Evolutionary conservation across 1,140 invertebrate species (phyloP), one percentile per base, ranked within the genome.

Genomic region (Rhagoletis zephyria): DNA sequence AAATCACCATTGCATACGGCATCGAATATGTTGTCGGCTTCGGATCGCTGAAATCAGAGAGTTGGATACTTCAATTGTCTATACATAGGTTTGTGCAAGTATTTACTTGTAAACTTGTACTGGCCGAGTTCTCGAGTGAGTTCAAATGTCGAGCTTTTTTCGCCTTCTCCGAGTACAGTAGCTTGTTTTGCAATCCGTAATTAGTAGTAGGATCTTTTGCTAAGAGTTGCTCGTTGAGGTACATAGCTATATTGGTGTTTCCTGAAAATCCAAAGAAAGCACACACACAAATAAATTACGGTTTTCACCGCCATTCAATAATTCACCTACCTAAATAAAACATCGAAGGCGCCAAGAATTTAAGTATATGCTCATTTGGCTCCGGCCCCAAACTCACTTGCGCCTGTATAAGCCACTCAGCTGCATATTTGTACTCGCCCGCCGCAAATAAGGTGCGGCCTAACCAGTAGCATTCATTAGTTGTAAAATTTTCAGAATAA

Each of bases 381-480:
- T 90, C 77, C 51, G 60, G 86, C 0, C 88, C 74, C 56, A 40
- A 59, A 51, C 3, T 77, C 12, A 51, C 10, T 56, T 12, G 87
- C 89, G 98, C 96, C 93, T 98, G 97, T 85, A 96, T 94, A 96
- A 99, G 98, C 98, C 98, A 99, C 63, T 97, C 93, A 0, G 97
- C 95, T 0, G 98, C 97, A 90, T 98, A 98, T 89, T 97, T 97
- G 92, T 96, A 97, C 93, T 99, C 97, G 19, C 96, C 95, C 87
- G 96, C 95, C 90, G 97, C 96, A 94, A 99, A 99, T 4, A 97
- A 95, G 89, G 97, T 95, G 86, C 97, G 94, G 10, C 98, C 98
- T 16, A 99, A 94, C 93, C 99, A 97, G 94, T 97, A 99, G 92
- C 98, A 99, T 92, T 99, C 98, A 81, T 96, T 95, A 6, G 97